Evolutionary conservation across 2,888 invertebrate genomes (phyloP), one percentile per base, ranked within the genome.

Genomic region (Ectropis crepuscularia): DNA sequence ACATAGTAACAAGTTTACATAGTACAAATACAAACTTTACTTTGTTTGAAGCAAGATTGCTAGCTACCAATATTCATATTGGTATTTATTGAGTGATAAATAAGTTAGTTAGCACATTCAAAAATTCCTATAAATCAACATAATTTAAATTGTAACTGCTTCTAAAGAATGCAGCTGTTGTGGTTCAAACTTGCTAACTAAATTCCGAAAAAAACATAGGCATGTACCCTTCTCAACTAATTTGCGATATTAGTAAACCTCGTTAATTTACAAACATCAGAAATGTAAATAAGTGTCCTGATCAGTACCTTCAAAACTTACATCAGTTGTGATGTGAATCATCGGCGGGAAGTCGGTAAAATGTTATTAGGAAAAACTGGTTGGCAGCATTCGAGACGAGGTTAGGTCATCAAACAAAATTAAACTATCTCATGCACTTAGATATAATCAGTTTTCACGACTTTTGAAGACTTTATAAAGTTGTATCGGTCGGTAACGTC

Each of bases 341-440:
- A 86, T 80, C 79, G 73, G 75, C 78, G 78, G 79, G 81, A 83
- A 81, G 77, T 77, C 70, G 71, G 75, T 75, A 70, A 71, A 69
- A 59, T 57, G 55, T 54, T 55, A 61, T 71, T 51, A 41, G 60
- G 67, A 76, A 60, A 67, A 80, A 79, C 80, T 79, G 78, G 81
- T 79, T 77, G 54, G 43, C 50, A 77, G 16, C 55, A 58, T 66
- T 64, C 73, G 69, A 72, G 69, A 75, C 68, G 74, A 78, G 79
- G 81, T 79, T 81, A 80, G 70, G 75, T 77, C 74, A 76, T 65
- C 46, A 73, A 62, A 69, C 65, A 63, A 53, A 60, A 74, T 72
- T 74, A 76, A 59, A 63, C 37, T 59, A 58, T 58, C 49, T 38
- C 53, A 42, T 38, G 46, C 46, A 49, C 47, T 59, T 41, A 61